These are phyloP conservation scores for Mustelus asterias DNA, from an alignment of 2,113 vertebrate genomes.

Conservation along the genomic window DNA sequence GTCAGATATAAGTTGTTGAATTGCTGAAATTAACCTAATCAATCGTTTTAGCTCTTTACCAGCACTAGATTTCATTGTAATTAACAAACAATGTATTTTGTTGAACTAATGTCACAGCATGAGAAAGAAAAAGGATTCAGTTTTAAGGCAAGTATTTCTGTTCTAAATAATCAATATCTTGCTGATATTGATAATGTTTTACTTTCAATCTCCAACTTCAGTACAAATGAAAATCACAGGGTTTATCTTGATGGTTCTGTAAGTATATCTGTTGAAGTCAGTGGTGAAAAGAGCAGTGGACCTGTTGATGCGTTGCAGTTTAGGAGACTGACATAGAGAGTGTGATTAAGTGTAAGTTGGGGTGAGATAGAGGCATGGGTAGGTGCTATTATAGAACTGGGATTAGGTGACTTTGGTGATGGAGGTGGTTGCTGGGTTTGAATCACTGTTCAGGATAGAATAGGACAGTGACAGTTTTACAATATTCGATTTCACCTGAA, in stretches of 20 bases:
- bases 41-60: neutral
- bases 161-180: neutral
- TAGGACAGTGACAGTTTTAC: too few relatives aligned
- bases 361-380: too few relatives aligned
- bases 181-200: neutral
- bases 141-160: neutral
- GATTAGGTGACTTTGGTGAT: too few relatives aligned
- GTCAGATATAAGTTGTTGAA: neutral
- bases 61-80: neutral
- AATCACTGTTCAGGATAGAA: too few relatives aligned
- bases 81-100: neutral
- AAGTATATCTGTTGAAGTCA: too few relatives aligned
- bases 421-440: too few relatives aligned
- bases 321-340: too few relatives aligned
- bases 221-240: neutral
- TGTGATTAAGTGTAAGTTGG: too few relatives aligned
- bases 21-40: neutral
- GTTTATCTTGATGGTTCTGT: neutral
- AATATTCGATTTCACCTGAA: too few relatives aligned
- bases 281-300: too few relatives aligned
- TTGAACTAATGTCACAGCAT: neutral
- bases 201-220: neutral
- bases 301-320: too few relatives aligned
- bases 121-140: neutral
- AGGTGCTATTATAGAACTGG: too few relatives aligned